Conservation (phyloP, 1,140 invertebrate genomes). For the Zaprionus vittiger region DNA sequence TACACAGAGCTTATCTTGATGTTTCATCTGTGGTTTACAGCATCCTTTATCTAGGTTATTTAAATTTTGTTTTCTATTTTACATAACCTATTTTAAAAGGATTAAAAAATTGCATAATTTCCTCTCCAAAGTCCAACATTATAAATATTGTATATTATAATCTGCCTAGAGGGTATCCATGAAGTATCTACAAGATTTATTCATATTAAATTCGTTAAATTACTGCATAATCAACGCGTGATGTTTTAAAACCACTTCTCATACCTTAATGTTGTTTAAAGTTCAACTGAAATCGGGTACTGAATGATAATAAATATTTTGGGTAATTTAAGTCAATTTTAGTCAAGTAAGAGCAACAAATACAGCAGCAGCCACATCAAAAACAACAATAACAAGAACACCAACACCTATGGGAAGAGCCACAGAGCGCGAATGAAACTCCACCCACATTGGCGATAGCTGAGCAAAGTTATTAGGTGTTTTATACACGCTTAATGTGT, state of each 20-base stretch:
- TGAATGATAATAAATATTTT: slow-evolving; percentile 30
- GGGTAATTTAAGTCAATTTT: slow-evolving; percentile 24
- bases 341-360: slow-evolving; percentile 14
- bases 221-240: slow-evolving; percentile 8
- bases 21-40: too few relatives aligned
- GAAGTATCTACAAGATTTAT: not conserved
- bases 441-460: slow-evolving; percentile 48
- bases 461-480: slow-evolving; percentile 56
- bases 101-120: not conserved
- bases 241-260: slow-evolving; percentile 3
- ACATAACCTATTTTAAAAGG: not conserved
- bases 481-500: slow-evolving; percentile 56
- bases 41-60: too few relatives aligned
- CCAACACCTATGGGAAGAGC: not conserved
- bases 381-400: slow-evolving; percentile 9
- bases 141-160: not conserved
- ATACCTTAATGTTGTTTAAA: slow-evolving; percentile 4
- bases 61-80: too few relatives aligned
- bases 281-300: not conserved
- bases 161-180: not conserved
- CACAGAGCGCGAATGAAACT: slow-evolving; percentile 30
- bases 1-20: not conserved
- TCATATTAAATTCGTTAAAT: slow-evolving; percentile 10
- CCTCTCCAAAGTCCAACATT: not conserved
- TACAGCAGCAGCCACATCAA: not conserved